These are phyloP conservation scores for Malurus cyaneus DNA, from an alignment of 2,113 vertebrate species.

Conservation along the genomic window DNA sequence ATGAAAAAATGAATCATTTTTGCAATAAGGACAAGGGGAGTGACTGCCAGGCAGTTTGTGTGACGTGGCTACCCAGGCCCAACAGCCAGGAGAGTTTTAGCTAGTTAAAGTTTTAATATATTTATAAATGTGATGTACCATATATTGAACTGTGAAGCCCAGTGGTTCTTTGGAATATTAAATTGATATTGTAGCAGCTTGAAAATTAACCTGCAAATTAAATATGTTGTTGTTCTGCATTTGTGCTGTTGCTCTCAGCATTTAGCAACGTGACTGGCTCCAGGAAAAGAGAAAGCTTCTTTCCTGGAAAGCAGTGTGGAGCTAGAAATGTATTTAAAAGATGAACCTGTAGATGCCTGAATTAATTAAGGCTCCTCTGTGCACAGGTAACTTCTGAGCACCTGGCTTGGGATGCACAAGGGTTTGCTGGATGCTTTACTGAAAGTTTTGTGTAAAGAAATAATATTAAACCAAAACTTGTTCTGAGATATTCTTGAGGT, in stretches of 20 bases:
- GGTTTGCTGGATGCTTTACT: not conserved
- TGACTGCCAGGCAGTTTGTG: not conserved
- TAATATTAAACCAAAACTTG: not conserved
- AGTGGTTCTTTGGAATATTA: not conserved
- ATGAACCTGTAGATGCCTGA: not conserved
- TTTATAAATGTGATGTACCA: not conserved
- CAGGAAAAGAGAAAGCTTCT: not conserved
- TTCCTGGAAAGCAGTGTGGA: not conserved
- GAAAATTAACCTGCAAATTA: not conserved
- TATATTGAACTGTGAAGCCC: not conserved
- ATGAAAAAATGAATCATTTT: not conserved
- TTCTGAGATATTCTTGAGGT: not conserved
- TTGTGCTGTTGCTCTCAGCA: not conserved
- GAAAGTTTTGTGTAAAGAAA: not conserved
- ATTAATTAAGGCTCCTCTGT: not conserved
- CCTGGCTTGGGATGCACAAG: not conserved
- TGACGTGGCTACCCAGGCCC: fast-evolving
- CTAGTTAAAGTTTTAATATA: not conserved
- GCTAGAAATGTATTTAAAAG: not conserved
- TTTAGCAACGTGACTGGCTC: not conserved
- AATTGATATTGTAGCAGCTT: not conserved
- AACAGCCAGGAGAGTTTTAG: not conserved
- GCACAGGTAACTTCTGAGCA: not conserved
- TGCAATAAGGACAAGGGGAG: not conserved
- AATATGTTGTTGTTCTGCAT: not conserved